Percentiles rank a stretch among this genome's conserved stretches.
Evolutionary conservation across 2,113 vertebrate genomes (phyloP).

Genomic region (Hyaena hyaena): DNA sequence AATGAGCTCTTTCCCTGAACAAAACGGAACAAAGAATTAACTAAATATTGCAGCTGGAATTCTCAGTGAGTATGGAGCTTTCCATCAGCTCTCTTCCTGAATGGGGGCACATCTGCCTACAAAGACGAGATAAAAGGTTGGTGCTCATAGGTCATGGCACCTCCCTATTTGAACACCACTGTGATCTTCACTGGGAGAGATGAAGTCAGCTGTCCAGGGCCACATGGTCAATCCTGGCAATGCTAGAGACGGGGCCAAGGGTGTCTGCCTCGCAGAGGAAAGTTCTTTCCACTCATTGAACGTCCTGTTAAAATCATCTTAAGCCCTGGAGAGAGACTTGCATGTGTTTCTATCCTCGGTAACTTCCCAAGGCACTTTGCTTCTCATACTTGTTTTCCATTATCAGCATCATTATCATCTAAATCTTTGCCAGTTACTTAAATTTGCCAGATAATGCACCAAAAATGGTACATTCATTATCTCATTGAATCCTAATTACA

Average conservation of each 20-base stretch:
- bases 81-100: not conserved
- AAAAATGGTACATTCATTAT: not conserved
- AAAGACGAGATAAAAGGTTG: not conserved
- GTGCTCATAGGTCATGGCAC: not conserved
- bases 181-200: not conserved
- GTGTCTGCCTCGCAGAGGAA: not conserved
- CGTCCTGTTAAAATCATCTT: not conserved
- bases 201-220: not conserved
- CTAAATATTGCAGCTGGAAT: not conserved
- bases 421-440: constrained; percentile 33
- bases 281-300: not conserved
- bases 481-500: constrained; percentile 41
- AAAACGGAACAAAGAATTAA: not conserved
- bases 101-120: not conserved
- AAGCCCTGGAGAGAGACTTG: not conserved
- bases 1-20: not conserved
- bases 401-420: not conserved
- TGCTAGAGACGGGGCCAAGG: not conserved
- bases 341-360: not conserved
- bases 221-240: not conserved
- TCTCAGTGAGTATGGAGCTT: not conserved
- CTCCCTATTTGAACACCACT: not conserved
- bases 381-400: not conserved
- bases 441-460: not conserved
- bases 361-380: not conserved